Percentiles rank a stretch among this genome's conserved stretches.
phyloP scores from a whole-genome alignment of 2,113 vertebrate species.

The Xiphophorus maculatus region DNA sequence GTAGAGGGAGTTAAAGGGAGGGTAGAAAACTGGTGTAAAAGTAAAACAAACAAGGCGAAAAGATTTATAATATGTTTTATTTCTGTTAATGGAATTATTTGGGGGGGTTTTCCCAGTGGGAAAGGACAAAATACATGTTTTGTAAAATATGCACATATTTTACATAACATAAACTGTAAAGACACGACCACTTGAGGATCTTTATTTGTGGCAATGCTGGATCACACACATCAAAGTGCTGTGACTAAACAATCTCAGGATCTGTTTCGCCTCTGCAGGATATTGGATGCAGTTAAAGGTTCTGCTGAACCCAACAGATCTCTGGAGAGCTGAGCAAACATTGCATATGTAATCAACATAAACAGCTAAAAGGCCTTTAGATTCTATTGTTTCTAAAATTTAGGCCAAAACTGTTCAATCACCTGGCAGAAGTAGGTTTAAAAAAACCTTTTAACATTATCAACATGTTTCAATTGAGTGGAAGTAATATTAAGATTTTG shows the following conservation, averaged over 20 bases:
- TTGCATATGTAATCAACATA: neutral
- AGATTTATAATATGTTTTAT: conserved; percentile 23
- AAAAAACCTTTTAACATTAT: no score
- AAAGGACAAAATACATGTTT: conserved; percentile 18
- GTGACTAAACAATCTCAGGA: neutral
- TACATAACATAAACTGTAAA: neutral
- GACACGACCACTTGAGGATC: neutral
- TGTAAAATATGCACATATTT: neutral
- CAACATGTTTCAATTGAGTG: no score
- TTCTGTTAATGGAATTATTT: conserved; percentile 24
- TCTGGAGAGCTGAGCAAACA: no score
- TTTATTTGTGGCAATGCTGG: neutral
- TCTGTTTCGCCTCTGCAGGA: neutral
- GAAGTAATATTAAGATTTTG: no score
- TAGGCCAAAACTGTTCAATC: no score
- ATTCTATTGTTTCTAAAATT: no score
- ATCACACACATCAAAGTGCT: neutral
- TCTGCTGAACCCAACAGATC: neutral
- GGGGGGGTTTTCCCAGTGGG: conserved; percentile 26
- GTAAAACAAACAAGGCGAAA: conserved; percentile 37
- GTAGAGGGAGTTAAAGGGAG: conserved; percentile 45
- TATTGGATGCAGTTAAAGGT: neutral
- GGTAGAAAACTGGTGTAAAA: conserved; percentile 16
- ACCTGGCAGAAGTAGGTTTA: no score
- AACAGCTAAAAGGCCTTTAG: neutral